A percentile compares a stretch with the other conserved stretches of the same genome.
phyloP scores from a whole-genome alignment of 30 jellyfish, hydroid and myxozoan genomes.

The Hydra vulgaris region DNA sequence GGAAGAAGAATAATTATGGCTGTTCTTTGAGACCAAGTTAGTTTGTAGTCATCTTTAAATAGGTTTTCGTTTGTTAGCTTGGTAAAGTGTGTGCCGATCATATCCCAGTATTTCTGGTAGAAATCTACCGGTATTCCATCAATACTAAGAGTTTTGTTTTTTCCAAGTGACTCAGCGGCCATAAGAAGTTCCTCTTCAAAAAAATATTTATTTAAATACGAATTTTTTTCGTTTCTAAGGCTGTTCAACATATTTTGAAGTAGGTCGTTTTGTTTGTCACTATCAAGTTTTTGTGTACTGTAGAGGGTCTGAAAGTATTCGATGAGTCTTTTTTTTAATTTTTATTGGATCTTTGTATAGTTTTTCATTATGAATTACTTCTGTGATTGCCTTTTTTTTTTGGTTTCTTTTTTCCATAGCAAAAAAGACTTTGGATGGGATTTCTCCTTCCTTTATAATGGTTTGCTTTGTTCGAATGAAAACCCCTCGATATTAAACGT shows the following conservation, averaged over 20 bases:
- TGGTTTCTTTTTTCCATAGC: not conserved
- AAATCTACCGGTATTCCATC: not conserved
- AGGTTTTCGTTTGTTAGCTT: not conserved
- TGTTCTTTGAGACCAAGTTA: not conserved
- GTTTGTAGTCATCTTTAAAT: not conserved
- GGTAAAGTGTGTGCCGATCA: not conserved
- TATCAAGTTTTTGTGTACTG: too few relatives aligned
- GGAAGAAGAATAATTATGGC: constrained; percentile 12
- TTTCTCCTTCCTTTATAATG: not conserved
- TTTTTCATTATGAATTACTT: not conserved
- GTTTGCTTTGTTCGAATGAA: not conserved
- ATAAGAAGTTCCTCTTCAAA: not conserved
- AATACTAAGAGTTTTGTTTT: not conserved
- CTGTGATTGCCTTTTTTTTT: not conserved
- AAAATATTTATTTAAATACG: too few relatives aligned
- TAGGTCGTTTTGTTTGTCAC: not conserved
- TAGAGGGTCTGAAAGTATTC: too few relatives aligned
- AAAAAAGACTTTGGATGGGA: not conserved
- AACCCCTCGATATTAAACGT: not conserved
- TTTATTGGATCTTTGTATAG: not conserved
- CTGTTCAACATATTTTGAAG: too few relatives aligned
- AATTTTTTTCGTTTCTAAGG: not conserved
- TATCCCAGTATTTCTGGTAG: not conserved
- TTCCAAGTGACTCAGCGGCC: not conserved
- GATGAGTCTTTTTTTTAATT: too few relatives aligned